These are phyloP conservation scores for Panthera leo DNA, from an alignment of 2,113 vertebrate genomes.

Conservation along the genomic window DNA sequence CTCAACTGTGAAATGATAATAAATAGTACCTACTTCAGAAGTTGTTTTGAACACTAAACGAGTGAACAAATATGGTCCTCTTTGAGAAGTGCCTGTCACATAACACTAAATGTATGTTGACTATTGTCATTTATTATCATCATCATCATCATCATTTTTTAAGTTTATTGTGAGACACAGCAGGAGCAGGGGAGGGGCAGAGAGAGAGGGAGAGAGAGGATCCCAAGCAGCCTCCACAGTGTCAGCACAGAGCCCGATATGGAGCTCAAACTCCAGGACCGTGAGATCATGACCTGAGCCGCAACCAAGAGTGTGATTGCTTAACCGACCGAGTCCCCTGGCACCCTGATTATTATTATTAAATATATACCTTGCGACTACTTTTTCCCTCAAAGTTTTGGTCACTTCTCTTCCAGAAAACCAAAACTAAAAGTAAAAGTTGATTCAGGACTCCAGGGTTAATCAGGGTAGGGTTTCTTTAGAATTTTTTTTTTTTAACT, in stretches of 20 bases:
- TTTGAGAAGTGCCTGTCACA: constrained; percentile 7
- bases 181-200: no score
- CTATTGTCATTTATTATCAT: neutral
- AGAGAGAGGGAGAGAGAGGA: no score
- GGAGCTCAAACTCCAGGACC: no score
- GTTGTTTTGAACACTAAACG: constrained; percentile 7
- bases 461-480: neutral
- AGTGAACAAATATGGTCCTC: neutral
- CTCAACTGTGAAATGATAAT: constrained; percentile 36
- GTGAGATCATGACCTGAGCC: no score
- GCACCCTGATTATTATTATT: neutral
- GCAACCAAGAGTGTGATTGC: no score
- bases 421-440: neutral
- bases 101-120: neutral
- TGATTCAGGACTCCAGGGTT: neutral
- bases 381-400: neutral
- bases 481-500: constrained; percentile 2
- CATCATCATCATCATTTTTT: no score
- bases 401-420: neutral
- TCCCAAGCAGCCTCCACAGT: no score
- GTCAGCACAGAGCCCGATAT: no score
- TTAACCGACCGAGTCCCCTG: no score
- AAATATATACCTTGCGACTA: neutral
- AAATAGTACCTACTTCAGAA: neutral
- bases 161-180: no score